Base-by-base conservation (phyloP, 2,113 vertebrate species). In the Melanerpes aurifrons region DNA sequence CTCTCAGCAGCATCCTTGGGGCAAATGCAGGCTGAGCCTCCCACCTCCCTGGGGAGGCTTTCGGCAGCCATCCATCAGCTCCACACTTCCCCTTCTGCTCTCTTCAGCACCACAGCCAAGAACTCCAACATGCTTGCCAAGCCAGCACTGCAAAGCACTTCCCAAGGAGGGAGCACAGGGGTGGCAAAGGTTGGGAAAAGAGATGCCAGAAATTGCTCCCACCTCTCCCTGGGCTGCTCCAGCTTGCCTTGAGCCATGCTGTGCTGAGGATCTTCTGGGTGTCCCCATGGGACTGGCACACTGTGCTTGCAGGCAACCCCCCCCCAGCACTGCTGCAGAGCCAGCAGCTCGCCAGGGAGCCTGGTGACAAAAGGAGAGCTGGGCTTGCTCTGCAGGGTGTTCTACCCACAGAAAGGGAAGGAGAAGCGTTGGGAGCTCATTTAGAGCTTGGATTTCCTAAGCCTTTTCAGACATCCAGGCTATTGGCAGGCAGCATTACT, bases 381-480 rank as follows among this genome's bases (percentile, higher is more conserved):
- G 7, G 59, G 29, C 29, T 45, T 20, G 64, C 72, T 89, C 90
- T 8, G 57, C 31, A 20, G 82, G 82, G 57, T 2, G 8, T 37
- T 64, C 54, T 29, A 28, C 47, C 47, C 63, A 0, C 10, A 77
- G 78, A 80, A 82, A 80, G 32, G 90, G 40, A 85, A 48, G 47
- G 67, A 9, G 68, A 86, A 1, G 67, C 78, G 87, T 89, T 85
- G 91, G 95, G 82, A 94, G 72, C 91, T 91, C 92, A 95, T 95
- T 91, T 91, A 87, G 91, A 93, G 94, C 94, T 89, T 85, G 85
- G 73, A 82, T 91, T 95, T 95, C 87, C 85, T 69, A 87, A 75
- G 64, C 47, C 89, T 73, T 91, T 93, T 95, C 92, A 96, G 82
- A 14, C 91, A 83, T 16, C 1, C 20, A 93, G 91, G 95, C 82